A percentile compares a stretch with the other conserved stretches of the same genome.
Evolutionary conservation across 1,140 invertebrate genomes (phyloP).

Genomic region (Euura saliciscinereae): DNA sequence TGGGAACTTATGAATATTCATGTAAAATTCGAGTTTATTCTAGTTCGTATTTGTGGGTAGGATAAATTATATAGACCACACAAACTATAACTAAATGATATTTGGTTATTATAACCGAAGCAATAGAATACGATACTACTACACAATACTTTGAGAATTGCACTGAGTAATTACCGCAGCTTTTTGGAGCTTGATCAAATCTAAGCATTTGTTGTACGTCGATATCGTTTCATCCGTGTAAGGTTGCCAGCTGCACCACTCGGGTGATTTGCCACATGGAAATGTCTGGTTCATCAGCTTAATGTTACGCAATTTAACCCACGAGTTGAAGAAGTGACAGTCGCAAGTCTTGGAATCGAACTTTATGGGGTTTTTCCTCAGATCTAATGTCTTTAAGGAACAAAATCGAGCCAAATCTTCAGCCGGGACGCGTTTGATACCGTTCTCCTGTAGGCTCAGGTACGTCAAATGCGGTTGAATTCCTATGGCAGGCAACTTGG

Average conservation of each 20-base stretch:
- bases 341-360: slow-evolving; percentile 39
- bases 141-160: too few relatives aligned
- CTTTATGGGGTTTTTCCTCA: slow-evolving; percentile 38
- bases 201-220: slow-evolving; percentile 34
- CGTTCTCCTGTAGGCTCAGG: slow-evolving; percentile 52
- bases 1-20: too few relatives aligned
- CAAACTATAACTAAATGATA: too few relatives aligned
- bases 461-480: slow-evolving; percentile 33
- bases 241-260: neutral
- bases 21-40: too few relatives aligned
- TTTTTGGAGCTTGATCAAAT: slow-evolving; percentile 29
- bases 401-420: slow-evolving; percentile 51
- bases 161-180: too few relatives aligned
- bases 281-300: slow-evolving; percentile 15
- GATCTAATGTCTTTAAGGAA: slow-evolving; percentile 39
- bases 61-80: too few relatives aligned
- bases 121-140: too few relatives aligned
- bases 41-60: too few relatives aligned
- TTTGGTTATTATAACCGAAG: too few relatives aligned
- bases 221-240: slow-evolving; percentile 42
- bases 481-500: slow-evolving; percentile 35
- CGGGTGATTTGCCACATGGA: neutral
- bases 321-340: slow-evolving; percentile 40
- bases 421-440: slow-evolving; percentile 39
- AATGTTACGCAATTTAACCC: slow-evolving; percentile 37